Evolutionary conservation across 2,888 invertebrate genomes (phyloP).

Genomic region (Micoletzkya japonica): DNA sequence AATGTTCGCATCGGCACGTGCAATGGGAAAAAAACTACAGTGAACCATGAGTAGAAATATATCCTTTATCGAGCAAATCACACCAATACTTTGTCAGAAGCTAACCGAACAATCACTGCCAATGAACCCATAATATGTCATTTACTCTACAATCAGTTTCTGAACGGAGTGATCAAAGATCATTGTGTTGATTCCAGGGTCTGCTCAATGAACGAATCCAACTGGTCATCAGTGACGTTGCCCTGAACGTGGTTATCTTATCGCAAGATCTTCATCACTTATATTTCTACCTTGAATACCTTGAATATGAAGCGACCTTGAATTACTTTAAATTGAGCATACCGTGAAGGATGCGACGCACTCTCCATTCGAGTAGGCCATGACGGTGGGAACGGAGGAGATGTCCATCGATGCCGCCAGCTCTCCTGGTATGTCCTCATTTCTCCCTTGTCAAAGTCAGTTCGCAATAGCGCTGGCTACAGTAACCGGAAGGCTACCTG

Average conservation of each 20-base stretch:
- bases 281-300: neutral
- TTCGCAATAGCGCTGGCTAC: neutral
- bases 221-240: slow-evolving; percentile 40
- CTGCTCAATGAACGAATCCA: slow-evolving; percentile 44
- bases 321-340: neutral
- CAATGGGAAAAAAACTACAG: no score
- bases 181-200: slow-evolving; percentile 25
- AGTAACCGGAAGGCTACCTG: slow-evolving; percentile 35
- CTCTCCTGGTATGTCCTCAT: slow-evolving; percentile 5
- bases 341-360: slow-evolving; percentile 35
- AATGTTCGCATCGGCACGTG: no score
- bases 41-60: no score
- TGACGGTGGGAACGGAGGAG: slow-evolving; percentile 45
- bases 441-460: neutral
- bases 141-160: no score
- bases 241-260: slow-evolving; percentile 28
- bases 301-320: neutral
- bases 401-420: slow-evolving; percentile 27
- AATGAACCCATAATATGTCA: no score
- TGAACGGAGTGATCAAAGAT: slow-evolving; percentile 17
- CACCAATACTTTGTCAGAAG: no score
- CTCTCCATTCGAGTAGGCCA: slow-evolving; percentile 45
- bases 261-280: neutral
- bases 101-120: no score
- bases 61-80: no score